A percentile compares a stretch with the other conserved stretches of the same genome.
These are phyloP conservation scores for Ferrisia virgata DNA, from an alignment of 2,888 invertebrate genomes.

Conservation along the genomic window DNA sequence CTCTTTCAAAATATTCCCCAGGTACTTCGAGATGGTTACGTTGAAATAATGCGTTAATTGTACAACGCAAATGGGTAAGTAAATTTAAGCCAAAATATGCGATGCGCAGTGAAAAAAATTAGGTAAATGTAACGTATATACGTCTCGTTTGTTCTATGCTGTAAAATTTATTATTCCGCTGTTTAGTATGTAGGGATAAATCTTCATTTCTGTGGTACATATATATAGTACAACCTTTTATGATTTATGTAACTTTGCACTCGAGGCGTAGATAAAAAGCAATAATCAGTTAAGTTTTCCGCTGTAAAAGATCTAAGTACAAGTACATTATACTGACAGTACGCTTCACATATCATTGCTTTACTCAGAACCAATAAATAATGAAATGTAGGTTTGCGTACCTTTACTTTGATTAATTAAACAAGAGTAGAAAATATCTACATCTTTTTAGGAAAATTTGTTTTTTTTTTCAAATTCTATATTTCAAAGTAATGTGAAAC, in stretches of 20 bases:
- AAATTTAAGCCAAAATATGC: not conserved
- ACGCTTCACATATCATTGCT: too few species aligned
- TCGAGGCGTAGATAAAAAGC: too few species aligned
- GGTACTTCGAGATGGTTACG: not conserved
- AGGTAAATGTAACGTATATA: slow-evolving; percentile 5
- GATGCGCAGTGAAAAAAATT: not conserved
- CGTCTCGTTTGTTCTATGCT: not conserved
- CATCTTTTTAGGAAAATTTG: too few species aligned
- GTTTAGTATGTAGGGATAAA: not conserved
- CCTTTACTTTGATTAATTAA: too few species aligned
- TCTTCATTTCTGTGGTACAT: not conserved
- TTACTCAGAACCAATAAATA: too few species aligned
- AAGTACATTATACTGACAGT: too few species aligned
- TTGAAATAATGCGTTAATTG: not conserved
- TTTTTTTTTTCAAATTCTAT: too few species aligned
- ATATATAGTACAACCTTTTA: not conserved
- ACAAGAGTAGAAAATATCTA: too few species aligned
- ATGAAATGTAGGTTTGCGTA: too few species aligned
- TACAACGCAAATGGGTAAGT: not conserved
- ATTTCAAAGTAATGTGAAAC: too few species aligned
- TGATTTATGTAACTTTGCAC: not conserved
- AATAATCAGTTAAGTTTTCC: too few species aligned
- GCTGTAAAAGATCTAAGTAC: too few species aligned
- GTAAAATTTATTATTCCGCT: slow-evolving; percentile 6
- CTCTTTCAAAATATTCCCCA: not conserved